Base-by-base conservation (phyloP, 2,888 invertebrate genomes). In the Acanthoscelides obtectus region DNA sequence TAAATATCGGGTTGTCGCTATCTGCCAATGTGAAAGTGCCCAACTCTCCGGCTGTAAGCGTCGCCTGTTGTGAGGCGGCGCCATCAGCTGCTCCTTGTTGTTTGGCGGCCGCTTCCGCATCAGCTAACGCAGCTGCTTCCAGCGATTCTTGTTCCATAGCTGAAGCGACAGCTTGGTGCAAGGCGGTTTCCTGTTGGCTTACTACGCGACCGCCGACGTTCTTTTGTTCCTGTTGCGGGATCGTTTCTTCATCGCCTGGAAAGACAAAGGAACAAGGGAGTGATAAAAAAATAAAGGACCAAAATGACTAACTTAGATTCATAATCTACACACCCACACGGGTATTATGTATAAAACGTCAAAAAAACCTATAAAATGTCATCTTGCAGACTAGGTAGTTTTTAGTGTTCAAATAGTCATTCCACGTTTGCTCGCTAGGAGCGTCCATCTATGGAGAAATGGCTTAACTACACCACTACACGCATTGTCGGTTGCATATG, bases 1-100 rank as follows among this genome's bases (percentile, higher is more conserved):
- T 94, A 80, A 94, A 90, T 74, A 94, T 89, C 20, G 94, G 91
- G 74, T 90, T 88, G 25, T 90, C 89, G 2, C 79, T 78, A 68
- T 85, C 79, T 74, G 71, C 77, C 27, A 84, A 74, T 4, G 82
- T 80, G 69, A 84, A 80, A 1, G 80, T 77, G 4, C 80, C 77
- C 71, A 80, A 74, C 86, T 82, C 81, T 1, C 45, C 45, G 8
- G 45, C 45, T n/a, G 78, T 74, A 12, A 69, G 66, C 22, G 66
- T 22, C 8, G 75, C 73, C 22, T 71, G 67, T 20, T 71, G 25
- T 17, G n/a, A 3, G 0, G 64, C 25, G 12, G 45, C 45, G 45
- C 8, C 45, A 17, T 1, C 45, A 12, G 5, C 20, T 1, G 22
- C 22, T 1, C n/a, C 66, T 20, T 19, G n/a, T 19, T 66, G 66